Evolutionary conservation across 2,113 vertebrate genomes (phyloP), one percentile per base, ranked within the genome.

Genomic region (Neogale vison): DNA sequence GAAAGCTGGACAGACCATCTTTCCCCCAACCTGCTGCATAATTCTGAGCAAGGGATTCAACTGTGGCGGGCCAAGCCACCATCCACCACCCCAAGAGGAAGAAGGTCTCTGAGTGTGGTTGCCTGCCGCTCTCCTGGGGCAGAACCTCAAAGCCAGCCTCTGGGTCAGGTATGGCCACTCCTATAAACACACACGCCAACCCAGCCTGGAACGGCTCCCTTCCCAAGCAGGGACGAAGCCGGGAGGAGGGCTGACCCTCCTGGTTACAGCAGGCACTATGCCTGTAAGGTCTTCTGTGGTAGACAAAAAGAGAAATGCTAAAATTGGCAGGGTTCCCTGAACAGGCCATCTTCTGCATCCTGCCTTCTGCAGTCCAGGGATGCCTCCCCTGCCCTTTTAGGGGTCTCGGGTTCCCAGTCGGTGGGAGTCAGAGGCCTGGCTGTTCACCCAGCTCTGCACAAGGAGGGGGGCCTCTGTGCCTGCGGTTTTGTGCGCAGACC

Each of bases 31-130:
- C 3, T 31, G 17, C 80, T 13, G 39, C 36, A 8, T 31, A 39
- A 85, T 7, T 65, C 42, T 29, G 20, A 47, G 12, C 61, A 23
- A 34, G 1, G 45, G 29, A n/a, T 74, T 23, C 23, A 42, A 47
- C 42, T 45, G 7, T 34, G 42, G 31, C 6, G 2, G 20, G 1
- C 61, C 4, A 2, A 47, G 42, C 20, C 18, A 1, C 1, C 7
- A 7, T 7, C 7, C 17, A 47, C 76, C 29, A 7, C 45, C 76
- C 29, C 8, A 4, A 20, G 45, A 76, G 11, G 39, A 29, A 77
- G 42, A 24, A 29, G 4, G 7, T 9, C 42, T 10, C 77, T 52
- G 23, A 34, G 77, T 18, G 47, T 80, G 31, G 47, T 20, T 12
- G 31, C 77, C 77, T n/a, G 47, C 31, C 31, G 6, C 47, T 55